phyloP scores from a whole-genome alignment of 1,140 invertebrate species.

The Chelonus insularis region DNA sequence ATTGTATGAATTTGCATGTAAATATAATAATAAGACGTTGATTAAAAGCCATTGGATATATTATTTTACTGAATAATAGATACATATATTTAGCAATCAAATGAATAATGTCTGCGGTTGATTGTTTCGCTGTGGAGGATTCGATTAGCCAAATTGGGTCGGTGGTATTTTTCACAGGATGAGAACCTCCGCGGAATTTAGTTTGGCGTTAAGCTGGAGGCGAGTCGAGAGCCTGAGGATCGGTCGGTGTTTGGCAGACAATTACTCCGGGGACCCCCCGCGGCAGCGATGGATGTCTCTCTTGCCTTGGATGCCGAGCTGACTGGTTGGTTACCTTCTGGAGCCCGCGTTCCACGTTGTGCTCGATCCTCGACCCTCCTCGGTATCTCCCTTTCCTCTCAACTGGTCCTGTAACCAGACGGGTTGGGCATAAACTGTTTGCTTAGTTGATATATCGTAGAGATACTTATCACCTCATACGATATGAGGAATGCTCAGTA shows the following conservation, averaged over 20 bases:
- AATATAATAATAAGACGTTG: slow-evolving; percentile 20
- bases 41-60: neutral
- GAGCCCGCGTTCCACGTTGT: slow-evolving; percentile 26
- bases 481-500: slow-evolving; percentile 45
- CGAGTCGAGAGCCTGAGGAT: slow-evolving; percentile 31
- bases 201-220: slow-evolving; percentile 42
- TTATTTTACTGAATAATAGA: neutral
- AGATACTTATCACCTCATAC: slow-evolving; percentile 52
- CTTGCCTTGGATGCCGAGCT: slow-evolving; percentile 33
- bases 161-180: slow-evolving; percentile 14
- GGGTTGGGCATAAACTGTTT: slow-evolving; percentile 47
- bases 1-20: slow-evolving; percentile 18
- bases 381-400: slow-evolving; percentile 25
- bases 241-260: slow-evolving; percentile 49
- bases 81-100: slow-evolving; percentile 1
- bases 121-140: neutral
- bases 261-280: slow-evolving; percentile 52
- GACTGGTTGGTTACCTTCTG: slow-evolving; percentile 20
- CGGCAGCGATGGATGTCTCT: slow-evolving; percentile 53
- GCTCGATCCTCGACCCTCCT: slow-evolving; percentile 24
- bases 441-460: slow-evolving; percentile 51
- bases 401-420: slow-evolving; percentile 21
- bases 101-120: neutral
- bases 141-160: slow-evolving; percentile 18
- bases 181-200: slow-evolving; percentile 48